These are phyloP conservation scores for Rhyzopertha dominica DNA, from an alignment of 1,140 invertebrate species.

Conservation along the genomic window DNA sequence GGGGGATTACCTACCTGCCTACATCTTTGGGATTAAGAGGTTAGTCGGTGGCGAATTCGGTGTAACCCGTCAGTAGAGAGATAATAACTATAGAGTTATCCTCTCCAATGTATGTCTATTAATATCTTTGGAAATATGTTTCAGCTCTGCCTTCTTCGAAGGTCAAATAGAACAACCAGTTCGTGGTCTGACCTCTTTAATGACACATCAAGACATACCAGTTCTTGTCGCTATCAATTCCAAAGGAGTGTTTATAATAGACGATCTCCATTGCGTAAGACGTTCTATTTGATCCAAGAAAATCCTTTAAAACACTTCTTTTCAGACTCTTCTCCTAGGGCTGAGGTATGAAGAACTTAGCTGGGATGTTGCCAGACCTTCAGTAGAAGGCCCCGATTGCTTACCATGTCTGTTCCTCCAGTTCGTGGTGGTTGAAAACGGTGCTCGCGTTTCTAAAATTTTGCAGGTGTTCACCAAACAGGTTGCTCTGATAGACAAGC, in stretches of 20 bases:
- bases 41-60: too few species aligned
- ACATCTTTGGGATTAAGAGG: too few species aligned
- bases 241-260: conserved; percentile 81
- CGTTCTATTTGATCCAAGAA: conserved; percentile 29
- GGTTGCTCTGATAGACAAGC: conserved; percentile 86
- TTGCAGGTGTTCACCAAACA: conserved; percentile 83
- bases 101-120: not conserved
- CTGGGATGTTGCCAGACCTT: conserved; percentile 84
- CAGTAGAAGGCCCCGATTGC: conserved; percentile 76
- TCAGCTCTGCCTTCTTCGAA: conserved; percentile 43
- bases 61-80: too few species aligned
- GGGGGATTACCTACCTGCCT: too few species aligned
- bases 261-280: conserved; percentile 79
- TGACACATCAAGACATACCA: conserved; percentile 79
- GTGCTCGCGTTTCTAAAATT: conserved; percentile 78
- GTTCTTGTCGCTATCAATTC: conserved; percentile 85
- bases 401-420: conserved; percentile 84
- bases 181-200: conserved; percentile 73
- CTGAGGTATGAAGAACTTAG: conserved; percentile 82
- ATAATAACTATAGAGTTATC: too few species aligned
- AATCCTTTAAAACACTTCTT: conserved; percentile 6
- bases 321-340: conserved; percentile 74
- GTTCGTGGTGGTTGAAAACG: conserved; percentile 82
- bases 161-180: conserved; percentile 87
- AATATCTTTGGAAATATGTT: conserved; percentile 6